Base-by-base conservation (phyloP, 2,113 vertebrate genomes). In the Trichomycterus rosablanca region DNA sequence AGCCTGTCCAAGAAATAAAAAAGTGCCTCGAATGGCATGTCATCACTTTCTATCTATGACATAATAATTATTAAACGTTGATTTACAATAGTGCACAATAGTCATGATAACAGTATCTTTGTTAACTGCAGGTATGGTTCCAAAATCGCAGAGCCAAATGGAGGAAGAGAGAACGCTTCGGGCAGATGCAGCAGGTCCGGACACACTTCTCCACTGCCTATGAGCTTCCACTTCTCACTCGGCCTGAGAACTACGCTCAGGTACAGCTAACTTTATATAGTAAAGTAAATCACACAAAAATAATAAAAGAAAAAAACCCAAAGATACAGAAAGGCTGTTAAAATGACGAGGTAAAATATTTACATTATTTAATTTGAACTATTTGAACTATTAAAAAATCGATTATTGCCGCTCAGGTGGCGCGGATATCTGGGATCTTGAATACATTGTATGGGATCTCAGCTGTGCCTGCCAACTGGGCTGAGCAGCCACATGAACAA, bases 151-250 rank as follows among this genome's bases (percentile, higher is more conserved):
- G 96, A 70, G 96, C 95, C 0, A 99, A 99, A 59, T 99, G 96
- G 96, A 91, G 95, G 69, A 99, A 99, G 83, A 78, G 96, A 70
- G 95, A 99, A 62, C 86, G 96, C 12, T 99, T 99, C 0, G 96
- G 96, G 7, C 96, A 99, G 82, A 99, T 99, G 94, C 96, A 99
- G 80, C 96, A 98, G 81, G 96, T 98, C 70, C 91, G 95, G 19
- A 97, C 93, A 3, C 96, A 99, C 76, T 99, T 99, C 86, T 94
- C 96, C 59, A 90, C 93, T 0, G 90, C 95, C 54, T 98, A 99
- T 0, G 95, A 98, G 82, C 80, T 98, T 73, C 95, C 96, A 5
- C 89, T 99, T 28, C 89, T 99, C 68, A 93, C 95, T 11, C 86
- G 94, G 11, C 91, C 92, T 0, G 96, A 99, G 82, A 99, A 94